Base-by-base conservation (phyloP, 2,113 vertebrate genomes). In the Emydura subglobosa region DNA sequence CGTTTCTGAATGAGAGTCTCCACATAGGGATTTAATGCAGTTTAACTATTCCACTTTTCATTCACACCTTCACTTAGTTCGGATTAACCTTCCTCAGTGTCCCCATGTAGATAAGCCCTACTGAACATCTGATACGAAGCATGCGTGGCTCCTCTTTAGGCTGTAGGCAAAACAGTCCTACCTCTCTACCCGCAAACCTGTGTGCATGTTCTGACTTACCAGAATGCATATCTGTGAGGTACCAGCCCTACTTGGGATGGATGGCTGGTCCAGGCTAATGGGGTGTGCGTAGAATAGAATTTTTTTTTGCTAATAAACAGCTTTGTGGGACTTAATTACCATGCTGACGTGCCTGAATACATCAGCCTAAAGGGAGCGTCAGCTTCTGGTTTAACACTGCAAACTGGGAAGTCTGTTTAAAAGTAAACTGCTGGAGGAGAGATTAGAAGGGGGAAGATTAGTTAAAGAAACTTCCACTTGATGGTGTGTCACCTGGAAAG, bases 81-180 rank as follows among this genome's bases (percentile, higher is more conserved):
- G 31, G 31, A 61, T 61, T 61, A 61, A 61, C 13, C 59, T 61
- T 61, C 29, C 59, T 31, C 5, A 13, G 12, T 31, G 29, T 61
- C 59, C 13, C 13, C 59, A 14, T 31, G 29, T 16, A 31, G 59
- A 34, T 27, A 31, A 61, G 29, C 12, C 59, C 29, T 21, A 39
- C 17, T 72, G n/a, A 22, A 42, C n/a, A 74, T 74, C n/a, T 74
- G 12, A 61, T 61, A 6, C 16, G 29, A 61, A 61, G 6, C 59
- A 61, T 31, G 57, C 12, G 6, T 34, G 59, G 29, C 59, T 34
- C 29, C 29, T 42, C 10, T 24, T 86, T 12, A 29, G 25, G 2
- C 53, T 57, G 2, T 0, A 3, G 5, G 4, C 1, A 19, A 29
- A 42, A 1, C 10, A 14, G 1, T 22, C 57, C n/a, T 8, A 0